A percentile compares a stretch with the other conserved stretches of the same genome.
Conservation (phyloP, 2,113 vertebrate species). For the Thermophis baileyi region DNA sequence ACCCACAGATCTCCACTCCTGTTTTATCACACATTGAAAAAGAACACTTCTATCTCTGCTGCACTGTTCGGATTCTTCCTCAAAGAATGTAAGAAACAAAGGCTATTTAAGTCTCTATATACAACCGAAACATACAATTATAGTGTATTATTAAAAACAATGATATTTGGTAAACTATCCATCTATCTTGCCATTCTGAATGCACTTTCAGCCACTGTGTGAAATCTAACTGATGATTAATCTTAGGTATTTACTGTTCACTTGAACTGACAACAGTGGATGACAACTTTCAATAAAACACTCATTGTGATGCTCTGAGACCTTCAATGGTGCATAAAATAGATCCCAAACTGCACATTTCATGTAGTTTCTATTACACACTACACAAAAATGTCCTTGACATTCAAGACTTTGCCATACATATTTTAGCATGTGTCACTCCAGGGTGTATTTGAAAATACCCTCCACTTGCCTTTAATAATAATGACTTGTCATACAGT, state of each 20-base stretch:
- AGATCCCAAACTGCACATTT: slow-evolving; percentile 74
- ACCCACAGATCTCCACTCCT: neutral
- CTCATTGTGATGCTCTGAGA: slow-evolving; percentile 66
- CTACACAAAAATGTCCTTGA: slow-evolving; percentile 75
- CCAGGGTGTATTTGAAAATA: slow-evolving; percentile 79
- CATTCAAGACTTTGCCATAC: slow-evolving; percentile 74
- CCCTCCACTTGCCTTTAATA: slow-evolving; percentile 80
- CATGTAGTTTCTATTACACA: slow-evolving; percentile 66
- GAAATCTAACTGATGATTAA: slow-evolving; percentile 39
- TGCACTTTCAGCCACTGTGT: neutral
- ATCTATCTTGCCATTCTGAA: slow-evolving; percentile 1
- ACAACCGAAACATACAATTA: neutral
- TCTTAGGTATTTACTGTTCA: slow-evolving; percentile 64
- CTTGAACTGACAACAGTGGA: slow-evolving; percentile 37
- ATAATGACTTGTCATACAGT: slow-evolving; percentile 80
- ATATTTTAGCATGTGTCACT: slow-evolving; percentile 77
- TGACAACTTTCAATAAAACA: slow-evolving; percentile 68
- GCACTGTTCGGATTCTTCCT: neutral
- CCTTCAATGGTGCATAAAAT: slow-evolving; percentile 69
- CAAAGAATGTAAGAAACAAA: neutral
- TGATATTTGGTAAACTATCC: neutral
- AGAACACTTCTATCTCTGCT: neutral
- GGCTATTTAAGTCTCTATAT: neutral
- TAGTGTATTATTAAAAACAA: neutral
- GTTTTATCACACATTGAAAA: neutral